These are phyloP conservation scores for Pteria penguin DNA, from an alignment of 2,888 invertebrate species.

Conservation along the genomic window DNA sequence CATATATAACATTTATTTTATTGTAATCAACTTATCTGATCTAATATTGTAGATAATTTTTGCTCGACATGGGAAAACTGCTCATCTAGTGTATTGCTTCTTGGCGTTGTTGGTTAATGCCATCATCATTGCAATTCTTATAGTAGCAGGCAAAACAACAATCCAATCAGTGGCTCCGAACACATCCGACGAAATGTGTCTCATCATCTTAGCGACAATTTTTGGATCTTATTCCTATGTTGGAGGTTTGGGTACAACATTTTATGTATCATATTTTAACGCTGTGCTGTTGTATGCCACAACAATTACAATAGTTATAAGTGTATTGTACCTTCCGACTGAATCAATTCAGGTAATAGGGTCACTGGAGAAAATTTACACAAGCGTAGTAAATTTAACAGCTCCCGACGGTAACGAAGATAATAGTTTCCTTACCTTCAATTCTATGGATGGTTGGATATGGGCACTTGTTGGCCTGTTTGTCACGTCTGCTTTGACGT, in stretches of 20 bases:
- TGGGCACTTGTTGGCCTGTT: conserved; percentile 68
- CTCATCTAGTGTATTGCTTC: conserved; percentile 69
- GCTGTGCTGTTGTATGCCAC: conserved; percentile 40
- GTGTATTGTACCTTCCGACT: conserved; percentile 50
- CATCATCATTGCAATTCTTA: conserved; percentile 66
- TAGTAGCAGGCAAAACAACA: conserved; percentile 65
- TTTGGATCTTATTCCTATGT: conserved; percentile 72
- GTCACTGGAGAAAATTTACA: conserved; percentile 59
- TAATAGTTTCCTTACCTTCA: conserved; percentile 66
- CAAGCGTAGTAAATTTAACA: conserved; percentile 54
- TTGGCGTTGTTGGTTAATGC: conserved; percentile 72
- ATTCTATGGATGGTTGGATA: conserved; percentile 63
- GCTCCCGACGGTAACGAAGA: conserved; percentile 64
- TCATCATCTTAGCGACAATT: conserved; percentile 69
- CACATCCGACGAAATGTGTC: conserved; percentile 69
- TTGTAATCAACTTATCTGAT: too few relatives aligned
- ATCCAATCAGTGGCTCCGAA: conserved; percentile 65
- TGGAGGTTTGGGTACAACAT: conserved; percentile 74
- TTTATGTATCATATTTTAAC: conserved; percentile 77
- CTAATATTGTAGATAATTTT: conserved; percentile 64
- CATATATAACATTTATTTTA: too few relatives aligned
- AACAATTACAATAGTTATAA: conserved; percentile 35
- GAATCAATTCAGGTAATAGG: conserved; percentile 43
- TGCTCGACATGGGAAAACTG: conserved; percentile 66
- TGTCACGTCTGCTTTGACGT: conserved; percentile 65